Evolutionary conservation across 2,888 invertebrate genomes (phyloP), one percentile per base, ranked within the genome.

Genomic region (Nemoura dubitans): DNA sequence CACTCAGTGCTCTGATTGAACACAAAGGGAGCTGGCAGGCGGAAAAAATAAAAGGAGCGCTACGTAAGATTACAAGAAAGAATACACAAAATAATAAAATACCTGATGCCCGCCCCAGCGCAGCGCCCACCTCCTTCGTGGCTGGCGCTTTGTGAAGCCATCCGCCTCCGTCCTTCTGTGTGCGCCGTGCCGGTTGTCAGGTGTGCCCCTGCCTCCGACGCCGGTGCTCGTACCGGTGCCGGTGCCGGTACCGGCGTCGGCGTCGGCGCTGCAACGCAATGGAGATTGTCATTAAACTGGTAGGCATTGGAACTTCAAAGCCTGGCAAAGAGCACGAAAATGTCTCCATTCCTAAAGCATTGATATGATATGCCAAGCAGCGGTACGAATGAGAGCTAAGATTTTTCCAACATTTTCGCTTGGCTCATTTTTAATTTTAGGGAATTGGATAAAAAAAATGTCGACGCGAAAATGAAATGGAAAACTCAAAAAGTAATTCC

Each of bases 31-130:
- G 76, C 27, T 76, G 76, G 28, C 59, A 76, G 84, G 84, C 84
- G 84, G 84, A 84, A 76, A 30, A 84, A 84, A 84, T 76, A 84
- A 76, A 76, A 84, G 84, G 76, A 84, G 26, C 84, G 84, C 29
- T 84, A 59, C 59, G 84, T 84, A 84, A 43, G 84, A 84, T 59
- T 84, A 84, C 84, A 28, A 84, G 84, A 84, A 59, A 84, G 84
- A 84, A 84, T 59, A 84, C 84, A 84, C 76, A 59, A 84, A 84
- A 84, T 84, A 84, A 83, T 84, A 76, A 84, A 84, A 81, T 81
- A 81, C 81, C 81, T 81, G 81, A 30, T 81, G 81, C 81, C 10
- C 30, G 3, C n/a, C 29, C 81, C 28, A 6, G 7, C 14, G 7
- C 78, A 7, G 5, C 28, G n/a, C 78, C 10, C 28, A 36, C 59